Evolutionary conservation across 2,888 invertebrate genomes (phyloP).

Genomic region (Lottia scabra): DNA sequence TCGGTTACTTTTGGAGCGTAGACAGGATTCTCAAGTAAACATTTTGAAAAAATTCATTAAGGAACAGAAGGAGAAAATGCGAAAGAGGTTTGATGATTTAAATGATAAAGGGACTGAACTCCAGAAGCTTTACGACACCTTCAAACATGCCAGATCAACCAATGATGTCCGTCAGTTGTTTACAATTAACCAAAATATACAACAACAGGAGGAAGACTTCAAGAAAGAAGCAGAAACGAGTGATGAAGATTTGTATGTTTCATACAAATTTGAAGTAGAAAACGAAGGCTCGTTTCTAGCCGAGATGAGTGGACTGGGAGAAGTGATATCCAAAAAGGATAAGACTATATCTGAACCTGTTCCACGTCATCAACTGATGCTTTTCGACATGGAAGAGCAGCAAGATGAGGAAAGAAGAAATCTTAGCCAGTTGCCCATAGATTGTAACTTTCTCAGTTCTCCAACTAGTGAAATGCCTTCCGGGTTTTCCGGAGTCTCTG

Average conservation of each 20-base stretch:
- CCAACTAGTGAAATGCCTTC: background rate
- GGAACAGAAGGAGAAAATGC: conserved; percentile 53
- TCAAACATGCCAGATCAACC: conserved; percentile 46
- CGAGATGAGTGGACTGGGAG: conserved; percentile 59
- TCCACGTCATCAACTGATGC: conserved; percentile 48
- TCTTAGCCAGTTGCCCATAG: background rate
- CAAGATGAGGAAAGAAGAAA: conserved; percentile 25
- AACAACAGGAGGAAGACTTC: conserved; percentile 50
- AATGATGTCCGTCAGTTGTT: conserved; percentile 56
- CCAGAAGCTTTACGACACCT: conserved; percentile 54
- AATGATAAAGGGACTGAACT: conserved; percentile 53
- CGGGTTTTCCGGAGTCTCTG: background rate
- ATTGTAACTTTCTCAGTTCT: background rate
- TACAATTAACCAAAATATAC: conserved; percentile 51
- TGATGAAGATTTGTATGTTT: conserved; percentile 51
- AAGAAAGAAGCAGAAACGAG: conserved; percentile 41
- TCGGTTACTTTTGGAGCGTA: conserved; percentile 53
- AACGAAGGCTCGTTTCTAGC: conserved; percentile 54
- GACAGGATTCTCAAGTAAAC: conserved; percentile 54
- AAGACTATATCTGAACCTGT: conserved; percentile 47
- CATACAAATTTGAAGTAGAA: conserved; percentile 51
- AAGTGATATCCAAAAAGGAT: conserved; percentile 45
- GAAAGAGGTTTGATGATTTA: conserved; percentile 51
- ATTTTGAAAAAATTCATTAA: conserved; percentile 50
- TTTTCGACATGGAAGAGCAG: conserved; percentile 42